phyloP scores from a whole-genome alignment of 2,797 vertebrate species.

The Arnoldichthys spilopterus region DNA sequence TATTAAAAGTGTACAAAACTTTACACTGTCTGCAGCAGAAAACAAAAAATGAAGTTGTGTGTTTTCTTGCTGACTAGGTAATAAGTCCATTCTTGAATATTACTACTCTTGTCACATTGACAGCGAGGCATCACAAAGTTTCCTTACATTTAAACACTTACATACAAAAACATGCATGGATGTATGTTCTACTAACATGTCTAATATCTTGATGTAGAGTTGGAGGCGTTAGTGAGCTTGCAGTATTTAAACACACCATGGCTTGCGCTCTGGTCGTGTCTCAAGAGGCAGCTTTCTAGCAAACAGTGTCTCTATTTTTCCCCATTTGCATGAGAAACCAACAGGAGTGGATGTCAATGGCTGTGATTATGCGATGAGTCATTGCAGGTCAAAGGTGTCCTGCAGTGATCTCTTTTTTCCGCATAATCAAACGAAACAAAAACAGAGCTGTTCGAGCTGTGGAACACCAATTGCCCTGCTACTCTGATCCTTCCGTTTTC shows the following conservation, averaged over 20 bases:
- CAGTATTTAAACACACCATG: neutral
- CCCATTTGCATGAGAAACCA: conserved; percentile 42
- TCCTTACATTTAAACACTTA: neutral
- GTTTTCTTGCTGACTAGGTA: too few species aligned
- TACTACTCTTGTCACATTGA: neutral
- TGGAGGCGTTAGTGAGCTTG: neutral
- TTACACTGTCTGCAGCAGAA: neutral
- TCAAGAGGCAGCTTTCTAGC: conserved; percentile 33
- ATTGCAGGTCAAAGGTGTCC: conserved; percentile 37
- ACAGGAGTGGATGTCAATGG: conserved; percentile 35
- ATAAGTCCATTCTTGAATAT: too few species aligned
- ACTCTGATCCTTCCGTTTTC: neutral
- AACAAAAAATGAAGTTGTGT: neutral
- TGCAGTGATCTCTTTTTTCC: conserved; percentile 38
- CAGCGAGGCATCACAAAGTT: neutral
- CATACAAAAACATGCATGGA: neutral
- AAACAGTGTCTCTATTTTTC: conserved; percentile 31
- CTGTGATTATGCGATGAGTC: conserved; percentile 50
- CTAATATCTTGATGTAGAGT: neutral
- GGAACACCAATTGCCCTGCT: neutral
- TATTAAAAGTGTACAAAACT: too few species aligned
- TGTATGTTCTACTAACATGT: neutral
- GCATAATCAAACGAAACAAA: conserved; percentile 50
- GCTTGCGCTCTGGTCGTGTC: conserved; percentile 15
- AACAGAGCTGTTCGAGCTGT: conserved; percentile 1